These are phyloP conservation scores for Mimumesa dahlbomi DNA, from an alignment of 2,888 invertebrate species.

Conservation along the genomic window DNA sequence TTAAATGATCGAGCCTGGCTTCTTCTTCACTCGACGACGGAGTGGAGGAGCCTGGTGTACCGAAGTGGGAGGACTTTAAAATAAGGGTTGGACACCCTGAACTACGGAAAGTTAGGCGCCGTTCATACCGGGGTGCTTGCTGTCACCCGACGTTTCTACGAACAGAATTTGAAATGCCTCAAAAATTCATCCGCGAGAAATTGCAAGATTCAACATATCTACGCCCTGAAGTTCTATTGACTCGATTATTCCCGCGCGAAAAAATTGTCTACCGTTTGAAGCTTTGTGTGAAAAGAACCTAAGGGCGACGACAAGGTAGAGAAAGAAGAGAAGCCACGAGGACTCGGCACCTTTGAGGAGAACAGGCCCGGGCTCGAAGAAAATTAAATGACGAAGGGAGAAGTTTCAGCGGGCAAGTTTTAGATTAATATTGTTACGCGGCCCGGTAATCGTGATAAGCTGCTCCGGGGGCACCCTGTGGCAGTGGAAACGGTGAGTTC, in stretches of 20 bases:
- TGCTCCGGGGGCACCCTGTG: slow-evolving; percentile 25
- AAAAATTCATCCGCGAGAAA: too few species aligned
- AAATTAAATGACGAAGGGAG: slow-evolving; percentile 69
- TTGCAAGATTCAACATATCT: too few species aligned
- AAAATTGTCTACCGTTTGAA: too few species aligned
- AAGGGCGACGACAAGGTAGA: slow-evolving; percentile 1
- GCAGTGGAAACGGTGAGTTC: slow-evolving; percentile 9
- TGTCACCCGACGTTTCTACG: too few species aligned
- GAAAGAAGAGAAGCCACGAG: slow-evolving; percentile 21
- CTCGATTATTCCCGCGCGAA: too few species aligned
- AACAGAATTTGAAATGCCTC: too few species aligned
- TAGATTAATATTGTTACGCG: slow-evolving; percentile 73
- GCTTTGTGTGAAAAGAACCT: slow-evolving; percentile 32
- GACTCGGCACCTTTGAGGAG: slow-evolving; percentile 36
- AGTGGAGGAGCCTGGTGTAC: slow-evolving; percentile 30
- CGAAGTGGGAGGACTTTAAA: slow-evolving; percentile 58
- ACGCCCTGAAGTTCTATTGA: too few species aligned
- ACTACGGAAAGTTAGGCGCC: too few species aligned
- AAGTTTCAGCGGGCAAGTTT: slow-evolving; percentile 67
- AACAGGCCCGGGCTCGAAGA: slow-evolving; percentile 49
- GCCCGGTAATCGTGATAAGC: slow-evolving; percentile 71
- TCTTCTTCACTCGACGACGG: slow-evolving; percentile 27
- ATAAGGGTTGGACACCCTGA: slow-evolving; percentile 57
- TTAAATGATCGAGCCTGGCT: slow-evolving; percentile 59
- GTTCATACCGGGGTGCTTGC: too few species aligned